phyloP scores from a whole-genome alignment of 2,797 vertebrate genomes.

The Sarcophilus harrisii region DNA sequence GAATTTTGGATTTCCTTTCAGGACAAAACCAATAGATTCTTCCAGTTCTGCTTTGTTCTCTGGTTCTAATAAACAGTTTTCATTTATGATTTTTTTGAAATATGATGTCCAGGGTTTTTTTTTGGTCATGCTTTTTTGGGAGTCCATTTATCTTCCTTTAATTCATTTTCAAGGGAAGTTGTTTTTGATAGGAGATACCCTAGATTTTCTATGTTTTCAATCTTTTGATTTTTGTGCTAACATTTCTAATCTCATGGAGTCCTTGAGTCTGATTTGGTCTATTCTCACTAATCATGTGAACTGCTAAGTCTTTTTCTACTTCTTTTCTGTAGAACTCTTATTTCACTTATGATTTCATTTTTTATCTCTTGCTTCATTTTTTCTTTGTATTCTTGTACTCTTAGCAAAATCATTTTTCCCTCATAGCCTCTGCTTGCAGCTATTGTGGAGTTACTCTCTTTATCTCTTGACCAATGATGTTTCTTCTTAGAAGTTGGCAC shows the following conservation, averaged over 20 bases:
- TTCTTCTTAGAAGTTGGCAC: not conserved
- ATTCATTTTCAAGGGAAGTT: not conserved
- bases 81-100: not conserved
- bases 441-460: not conserved
- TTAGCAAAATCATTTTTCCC: not conserved
- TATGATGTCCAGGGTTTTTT: not conserved
- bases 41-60: not conserved
- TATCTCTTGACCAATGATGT: not conserved
- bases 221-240: not conserved
- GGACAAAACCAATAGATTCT: not conserved
- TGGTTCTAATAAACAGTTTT: not conserved
- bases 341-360: not conserved
- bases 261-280: not conserved
- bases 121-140: not conserved
- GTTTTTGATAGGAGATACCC: not conserved
- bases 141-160: not conserved
- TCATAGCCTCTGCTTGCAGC: not conserved
- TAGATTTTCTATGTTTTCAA: not conserved
- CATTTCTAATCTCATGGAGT: not conserved
- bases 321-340: not conserved
- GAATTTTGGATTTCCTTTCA: not conserved
- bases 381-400: not conserved
- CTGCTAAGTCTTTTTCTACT: not conserved
- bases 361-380: not conserved
- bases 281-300: not conserved